Conservation (phyloP, 1,140 invertebrate species). For the Camponotus pennsylvanicus region DNA sequence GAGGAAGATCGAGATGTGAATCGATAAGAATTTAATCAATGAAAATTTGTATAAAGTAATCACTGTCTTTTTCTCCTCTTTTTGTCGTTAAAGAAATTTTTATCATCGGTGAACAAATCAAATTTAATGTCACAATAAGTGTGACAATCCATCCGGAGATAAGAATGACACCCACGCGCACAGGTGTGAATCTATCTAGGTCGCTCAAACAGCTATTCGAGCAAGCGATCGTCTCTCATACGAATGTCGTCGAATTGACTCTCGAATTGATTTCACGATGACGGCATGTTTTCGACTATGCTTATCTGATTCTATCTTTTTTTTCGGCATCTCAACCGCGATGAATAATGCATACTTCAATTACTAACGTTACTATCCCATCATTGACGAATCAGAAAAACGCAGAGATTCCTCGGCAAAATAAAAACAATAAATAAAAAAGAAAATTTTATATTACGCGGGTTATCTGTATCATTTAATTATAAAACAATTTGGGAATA, state of each 20-base stretch:
- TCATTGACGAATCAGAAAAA: slow-evolving; percentile 37
- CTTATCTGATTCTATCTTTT: slow-evolving; percentile 44
- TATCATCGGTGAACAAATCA: slow-evolving; percentile 46
- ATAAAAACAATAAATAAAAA: not conserved
- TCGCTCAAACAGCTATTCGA: slow-evolving; percentile 21
- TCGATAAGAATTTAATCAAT: not conserved
- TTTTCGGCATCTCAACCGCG: slow-evolving; percentile 34
- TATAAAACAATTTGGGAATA: not conserved
- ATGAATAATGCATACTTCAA: slow-evolving; percentile 71
- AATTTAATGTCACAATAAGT: slow-evolving; percentile 54
- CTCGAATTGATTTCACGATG: slow-evolving; percentile 40
- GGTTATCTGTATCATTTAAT: not conserved
- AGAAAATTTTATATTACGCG: not conserved
- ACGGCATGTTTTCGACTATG: slow-evolving; percentile 55
- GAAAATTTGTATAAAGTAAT: not conserved
- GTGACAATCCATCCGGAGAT: slow-evolving; percentile 48
- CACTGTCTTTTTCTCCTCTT: not conserved
- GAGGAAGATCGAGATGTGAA: slow-evolving; percentile 22
- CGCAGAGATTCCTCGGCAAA: not conserved
- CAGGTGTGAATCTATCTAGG: slow-evolving; percentile 72
- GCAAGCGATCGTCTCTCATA: slow-evolving; percentile 28
- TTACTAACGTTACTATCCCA: slow-evolving; percentile 48
- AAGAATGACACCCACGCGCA: slow-evolving; percentile 63
- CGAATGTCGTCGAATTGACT: slow-evolving; percentile 37
- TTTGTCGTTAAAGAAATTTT: slow-evolving; percentile 52